Evolutionary conservation across 2,888 invertebrate species (phyloP), one percentile per base, ranked within the genome.

Genomic region (Rhagonycha lutea): DNA sequence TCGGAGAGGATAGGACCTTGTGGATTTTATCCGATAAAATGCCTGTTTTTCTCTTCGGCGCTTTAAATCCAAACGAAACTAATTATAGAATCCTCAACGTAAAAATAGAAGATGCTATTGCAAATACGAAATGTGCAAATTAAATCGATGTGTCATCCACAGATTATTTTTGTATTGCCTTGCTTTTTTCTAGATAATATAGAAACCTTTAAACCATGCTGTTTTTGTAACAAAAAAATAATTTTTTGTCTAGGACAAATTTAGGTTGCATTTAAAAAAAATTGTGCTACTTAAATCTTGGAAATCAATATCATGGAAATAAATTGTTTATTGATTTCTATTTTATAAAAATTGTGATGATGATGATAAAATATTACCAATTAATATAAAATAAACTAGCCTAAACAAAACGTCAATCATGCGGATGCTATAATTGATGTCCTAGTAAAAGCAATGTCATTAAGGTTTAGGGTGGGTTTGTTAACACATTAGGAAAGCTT

Each of bases 21-120:
- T 96, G 95, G 95, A 90, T 95, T 12, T 89, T 96, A 2, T 93
- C 94, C 0, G 95, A 96, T 85, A 92, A 91, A 81, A 91, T 95
- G 90, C 94, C 95, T 0, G 89, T 90, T 9, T 95, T 94, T 86
- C 87, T 95, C 69, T 91, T 92, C 86, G 89, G 89, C 80, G 88
- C 89, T 9, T 87, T 95, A 71, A 91, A 94, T 84, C 89, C 91
- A 24, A 90, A 92, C 61, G 92, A 92, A 71, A 87, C 92, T 28
- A 96, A 96, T 87, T 95, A 92, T 84, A 89, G 89, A 80, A 87
- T 90, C 75, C 85, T 89, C 73, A 88, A 84, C 79, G 85, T 87
- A 9, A 85, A 85, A 69, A 85, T 89, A 4, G 85, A 86, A 67
- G 88, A 89, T 72, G 86, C 87, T 5, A 87, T 89, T 73, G 61